Conservation (phyloP, 2,113 vertebrate species). For the Nettapus auritus region DNA sequence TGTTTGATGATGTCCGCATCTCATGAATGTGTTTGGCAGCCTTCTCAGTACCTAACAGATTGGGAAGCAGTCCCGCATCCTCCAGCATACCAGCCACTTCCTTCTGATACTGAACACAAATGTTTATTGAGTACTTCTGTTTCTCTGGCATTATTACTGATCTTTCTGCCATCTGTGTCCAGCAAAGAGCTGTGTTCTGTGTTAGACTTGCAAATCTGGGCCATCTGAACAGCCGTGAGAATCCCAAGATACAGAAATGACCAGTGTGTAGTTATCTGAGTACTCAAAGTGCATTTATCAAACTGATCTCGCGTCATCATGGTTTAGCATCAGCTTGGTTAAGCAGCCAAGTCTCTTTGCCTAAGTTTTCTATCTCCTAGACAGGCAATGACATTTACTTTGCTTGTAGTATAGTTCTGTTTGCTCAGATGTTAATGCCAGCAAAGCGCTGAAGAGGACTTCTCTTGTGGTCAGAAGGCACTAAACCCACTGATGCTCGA, state of each 20-base stretch:
- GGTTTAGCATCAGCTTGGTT: background rate
- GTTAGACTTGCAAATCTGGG: background rate
- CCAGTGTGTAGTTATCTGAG: background rate
- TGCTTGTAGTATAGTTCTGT: background rate
- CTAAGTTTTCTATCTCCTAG: background rate
- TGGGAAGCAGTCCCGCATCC: background rate
- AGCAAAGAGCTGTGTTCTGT: background rate
- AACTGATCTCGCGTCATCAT: background rate
- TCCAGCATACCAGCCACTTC: background rate
- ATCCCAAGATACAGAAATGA: background rate
- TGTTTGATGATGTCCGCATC: conserved; percentile 8
- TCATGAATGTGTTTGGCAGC: conserved; percentile 19
- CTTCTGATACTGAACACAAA: background rate
- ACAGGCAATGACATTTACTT: background rate
- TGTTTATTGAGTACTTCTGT: background rate
- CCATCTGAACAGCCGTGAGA: background rate
- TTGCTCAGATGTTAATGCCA: conserved; percentile 1
- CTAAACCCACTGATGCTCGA: background rate
- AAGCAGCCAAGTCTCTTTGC: background rate
- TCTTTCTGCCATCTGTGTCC: conserved; percentile 20
- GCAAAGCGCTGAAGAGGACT: background rate
- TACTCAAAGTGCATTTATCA: background rate
- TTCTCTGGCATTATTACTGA: conserved; percentile 22
- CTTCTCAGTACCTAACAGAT: background rate
- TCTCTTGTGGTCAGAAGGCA: background rate